Evolutionary conservation across 2,888 invertebrate species (phyloP), one percentile per base, ranked within the genome.

Genomic region (Cephus spinipes): DNA sequence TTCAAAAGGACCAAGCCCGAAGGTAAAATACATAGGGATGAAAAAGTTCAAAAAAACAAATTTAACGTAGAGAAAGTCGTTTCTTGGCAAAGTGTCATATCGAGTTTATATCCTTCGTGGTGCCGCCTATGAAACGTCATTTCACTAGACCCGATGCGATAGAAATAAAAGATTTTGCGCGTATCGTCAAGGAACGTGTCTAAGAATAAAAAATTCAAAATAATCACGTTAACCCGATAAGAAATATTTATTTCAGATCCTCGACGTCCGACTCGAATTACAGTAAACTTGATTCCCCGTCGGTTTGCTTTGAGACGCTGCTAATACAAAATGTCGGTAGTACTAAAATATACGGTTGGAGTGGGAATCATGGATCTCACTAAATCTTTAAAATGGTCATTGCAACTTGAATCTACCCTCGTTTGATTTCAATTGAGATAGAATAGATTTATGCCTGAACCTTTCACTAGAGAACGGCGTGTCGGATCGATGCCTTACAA

Each of bases 401-500:
- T 32, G 33, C 71, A 3, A 71, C 30, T 71, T 71, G 71, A 71
- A 55, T 55, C 23, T 55, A 23, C 9, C 33, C 74, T 9, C 23
- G 35, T 30, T 74, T 35, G 74, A 74, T 34, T 35, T 32, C 35
- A 74, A 74, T 74, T 35, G 34, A 74, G 74, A 74, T 33, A 35
- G 32, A 74, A 34, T 30, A 36, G 74, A 32, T 34, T 74, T 33
- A 33, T 36, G 35, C 4, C 31, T 33, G 74, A 33, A 23, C 34
- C 0, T 35, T 35, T 32, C 33, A n/a, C 74, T 23, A 74, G 74
- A 12, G 35, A 35, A 33, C 23, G n/a, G 33, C 74, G 74, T 35
- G 77, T 9, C 69, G 12, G 77, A 68, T 77, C 77, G 68, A 75
- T 77, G 30, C 69, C 75, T 32, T 11, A 69, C 32, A 77, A 77